Base-by-base conservation (phyloP, 1,140 invertebrate species). In the Whitmania pigra region DNA sequence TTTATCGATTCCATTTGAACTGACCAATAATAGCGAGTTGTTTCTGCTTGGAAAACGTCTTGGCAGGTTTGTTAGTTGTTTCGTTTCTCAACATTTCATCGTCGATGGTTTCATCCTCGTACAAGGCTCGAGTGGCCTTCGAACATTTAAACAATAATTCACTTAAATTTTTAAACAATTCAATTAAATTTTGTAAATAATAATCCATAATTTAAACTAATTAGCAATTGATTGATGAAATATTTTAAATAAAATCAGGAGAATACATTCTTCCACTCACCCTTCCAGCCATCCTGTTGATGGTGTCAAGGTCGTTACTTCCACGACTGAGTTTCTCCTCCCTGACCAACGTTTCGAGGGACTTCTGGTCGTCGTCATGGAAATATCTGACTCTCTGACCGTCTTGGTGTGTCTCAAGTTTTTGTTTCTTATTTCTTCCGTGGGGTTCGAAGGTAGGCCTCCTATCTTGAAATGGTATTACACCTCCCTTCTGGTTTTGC, bases 341-440 rank as follows among this genome's bases (percentile, higher is more conserved):
- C 77, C 80, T 84, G 85, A 91, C 90, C 89, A 96, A 89, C 79
- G 91, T 85, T 80, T 90, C 86, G 18, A 96, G 86, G 57, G 89
- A 88, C 82, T 90, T 89, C 80, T 89, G 89, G 78, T 94, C 91
- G 85, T 95, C 92, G 84, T 95, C 91, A 54, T 88, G 86, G 85
- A 93, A 95, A 82, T 94, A 94, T 72, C 88, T 86, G 20, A 88
- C 83, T 76, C 92, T 85, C 78, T 92, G 84, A 2, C 89, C 88
- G 73, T 83, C 83, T 72, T 83, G 77, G 73, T 94, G 89, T 15
- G 91, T 94, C 29, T 63, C 57, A 1, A 63, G 78, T 74, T 84
- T 83, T 82, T 85, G 81, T 76, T 70, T 76, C 74, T 77, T 87
- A 86, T 71, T 75, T 54, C 76, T 76, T 54, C 54, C 72, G 40